Evolutionary conservation across 2,797 vertebrate genomes (phyloP), one percentile per base, ranked within the genome.

Genomic region (Zenarchopterus dispar): DNA sequence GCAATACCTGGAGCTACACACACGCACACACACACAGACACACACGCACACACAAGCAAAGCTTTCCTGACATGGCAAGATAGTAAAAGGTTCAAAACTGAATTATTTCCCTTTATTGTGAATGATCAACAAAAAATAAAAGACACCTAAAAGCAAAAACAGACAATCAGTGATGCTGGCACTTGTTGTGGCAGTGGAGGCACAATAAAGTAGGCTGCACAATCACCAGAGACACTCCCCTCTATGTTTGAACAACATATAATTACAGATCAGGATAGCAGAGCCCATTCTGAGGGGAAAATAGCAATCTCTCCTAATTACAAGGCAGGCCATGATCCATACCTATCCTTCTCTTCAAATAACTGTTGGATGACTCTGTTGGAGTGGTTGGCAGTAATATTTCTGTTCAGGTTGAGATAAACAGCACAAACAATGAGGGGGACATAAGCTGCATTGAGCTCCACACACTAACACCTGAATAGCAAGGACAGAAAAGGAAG

Each of bases 251-350:
- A 91, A 90, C 89, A 91, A 89, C 89, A 89, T 89, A 78, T 89
- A 87, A 92, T 92, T 91, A 90, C 85, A 90, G 88, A 90, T 90
- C 87, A 89, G 87, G 79, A 84, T 80, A 87, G 85, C 73, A 89
- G 84, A 91, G 88, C 87, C 84, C 77, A 89, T 92, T 91, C 85
- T 84, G 74, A 81, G 83, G 82, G 88, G 86, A 91, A 91, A 91
- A 92, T 88, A 90, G 88, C 88, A 91, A 92, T 91, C 88, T 91
- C 85, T 90, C 70, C 72, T 90, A 91, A 91, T 91, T 90, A 90
- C 86, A 90, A 91, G 90, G 89, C 88, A 85, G 77, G 53, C 79
- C 59, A 46, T 91, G 86, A 90, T 92, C 89, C 87, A 90, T 91
- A 90, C 85, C 86, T 89, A 89, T 85, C 85, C 84, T 74, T 89